These are phyloP conservation scores for Gopherus flavomarginatus DNA, from an alignment of 2,113 vertebrate species.

Conservation along the genomic window DNA sequence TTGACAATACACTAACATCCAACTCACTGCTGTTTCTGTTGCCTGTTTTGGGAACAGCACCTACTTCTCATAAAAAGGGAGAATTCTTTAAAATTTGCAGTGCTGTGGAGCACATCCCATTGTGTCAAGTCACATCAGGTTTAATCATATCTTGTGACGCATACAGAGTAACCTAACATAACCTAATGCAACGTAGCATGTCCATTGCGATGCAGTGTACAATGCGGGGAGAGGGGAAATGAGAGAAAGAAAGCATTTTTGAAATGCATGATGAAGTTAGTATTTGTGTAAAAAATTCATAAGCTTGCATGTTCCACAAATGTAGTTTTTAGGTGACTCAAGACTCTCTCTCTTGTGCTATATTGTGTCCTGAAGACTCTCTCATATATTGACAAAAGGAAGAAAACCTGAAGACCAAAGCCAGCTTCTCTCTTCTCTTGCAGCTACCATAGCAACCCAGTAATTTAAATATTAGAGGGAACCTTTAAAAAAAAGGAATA, in stretches of 20 bases:
- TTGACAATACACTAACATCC: neutral
- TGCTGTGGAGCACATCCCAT: neutral
- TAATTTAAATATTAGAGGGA: neutral
- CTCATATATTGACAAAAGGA: neutral
- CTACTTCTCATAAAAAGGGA: neutral
- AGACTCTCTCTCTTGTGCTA: neutral
- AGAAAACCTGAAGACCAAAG: neutral
- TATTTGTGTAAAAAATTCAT: neutral
- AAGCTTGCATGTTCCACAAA: neutral
- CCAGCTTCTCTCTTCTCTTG: neutral
- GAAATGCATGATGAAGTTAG: neutral
- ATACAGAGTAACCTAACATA: neutral
- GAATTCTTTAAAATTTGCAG: neutral
- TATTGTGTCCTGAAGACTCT: neutral
- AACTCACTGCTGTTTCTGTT: neutral
- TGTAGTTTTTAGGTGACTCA: neutral
- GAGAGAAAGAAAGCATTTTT: neutral
- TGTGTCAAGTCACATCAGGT: neutral
- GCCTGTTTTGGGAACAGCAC: neutral
- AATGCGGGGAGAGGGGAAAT: neutral
- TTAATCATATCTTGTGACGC: neutral
- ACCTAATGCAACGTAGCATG: neutral
- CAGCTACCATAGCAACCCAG: neutral
- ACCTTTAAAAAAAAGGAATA: neutral
- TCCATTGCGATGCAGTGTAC: neutral